phyloP scores from a whole-genome alignment of 2,797 vertebrate genomes.

The Sebastes matsubarae region DNA sequence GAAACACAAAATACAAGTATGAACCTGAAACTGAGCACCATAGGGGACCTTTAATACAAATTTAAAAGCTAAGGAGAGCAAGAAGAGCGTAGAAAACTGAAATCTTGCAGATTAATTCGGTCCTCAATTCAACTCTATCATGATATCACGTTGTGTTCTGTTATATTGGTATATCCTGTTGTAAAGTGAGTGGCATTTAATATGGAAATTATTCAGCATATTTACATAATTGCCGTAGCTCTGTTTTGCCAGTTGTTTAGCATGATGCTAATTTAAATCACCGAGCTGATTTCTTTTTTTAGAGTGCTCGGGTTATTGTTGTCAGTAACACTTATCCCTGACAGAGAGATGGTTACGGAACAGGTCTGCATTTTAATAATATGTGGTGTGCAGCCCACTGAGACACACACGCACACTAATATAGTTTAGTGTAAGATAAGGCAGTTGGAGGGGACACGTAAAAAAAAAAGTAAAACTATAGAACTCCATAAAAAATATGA shows the following conservation, averaged over 20 bases:
- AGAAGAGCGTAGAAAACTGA: neutral
- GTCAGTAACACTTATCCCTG: neutral
- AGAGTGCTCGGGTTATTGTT: neutral
- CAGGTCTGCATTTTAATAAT: neutral
- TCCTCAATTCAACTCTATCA: neutral
- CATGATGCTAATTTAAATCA: neutral
- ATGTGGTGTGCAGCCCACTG: neutral
- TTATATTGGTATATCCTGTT: neutral
- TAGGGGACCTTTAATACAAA: neutral
- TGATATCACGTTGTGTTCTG: neutral
- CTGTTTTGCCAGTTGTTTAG: neutral
- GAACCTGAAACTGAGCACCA: too few species aligned
- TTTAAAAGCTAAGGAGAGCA: neutral
- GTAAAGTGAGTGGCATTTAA: neutral
- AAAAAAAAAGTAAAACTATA: too few species aligned
- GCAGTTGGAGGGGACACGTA: too few species aligned
- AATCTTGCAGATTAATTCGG: neutral
- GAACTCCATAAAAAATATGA: too few species aligned
- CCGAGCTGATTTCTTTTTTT: neutral
- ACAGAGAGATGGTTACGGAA: neutral
- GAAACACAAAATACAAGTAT: too few species aligned
- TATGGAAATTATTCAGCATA: neutral
- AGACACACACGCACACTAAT: neutral
- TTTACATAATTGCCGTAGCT: neutral
- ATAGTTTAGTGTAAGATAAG: too few species aligned